Evolutionary conservation across 2,113 vertebrate species (phyloP).

Genomic region (Eubucco bourcierii): DNA sequence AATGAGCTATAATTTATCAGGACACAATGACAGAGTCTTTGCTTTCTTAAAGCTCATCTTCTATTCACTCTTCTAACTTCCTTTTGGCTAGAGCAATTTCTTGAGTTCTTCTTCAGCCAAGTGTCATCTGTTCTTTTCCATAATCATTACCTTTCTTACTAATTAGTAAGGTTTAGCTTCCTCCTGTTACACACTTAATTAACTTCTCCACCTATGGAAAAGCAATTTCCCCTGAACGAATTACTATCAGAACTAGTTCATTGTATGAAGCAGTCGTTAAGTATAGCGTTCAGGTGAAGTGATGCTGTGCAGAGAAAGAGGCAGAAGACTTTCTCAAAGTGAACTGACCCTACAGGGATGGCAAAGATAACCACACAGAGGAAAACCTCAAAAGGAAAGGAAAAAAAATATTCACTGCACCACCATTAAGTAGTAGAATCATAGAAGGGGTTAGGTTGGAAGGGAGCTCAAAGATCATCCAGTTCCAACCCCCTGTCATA

Average conservation of each 20-base stretch:
- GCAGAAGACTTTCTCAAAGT: background rate
- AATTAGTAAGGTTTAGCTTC: slow-evolving; percentile 64
- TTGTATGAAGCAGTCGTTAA: slow-evolving; percentile 44
- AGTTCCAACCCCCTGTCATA: no score
- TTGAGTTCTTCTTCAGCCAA: slow-evolving; percentile 57
- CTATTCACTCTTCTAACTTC: slow-evolving; percentile 60
- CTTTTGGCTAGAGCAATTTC: slow-evolving; percentile 63
- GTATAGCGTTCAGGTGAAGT: background rate
- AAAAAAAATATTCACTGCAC: background rate
- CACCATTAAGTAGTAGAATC: background rate
- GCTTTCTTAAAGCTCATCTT: slow-evolving; percentile 64
- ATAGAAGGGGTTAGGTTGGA: no score
- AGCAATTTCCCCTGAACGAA: slow-evolving; percentile 60
- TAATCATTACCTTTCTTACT: slow-evolving; percentile 56
- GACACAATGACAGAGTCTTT: slow-evolving; percentile 49
- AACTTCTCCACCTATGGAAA: slow-evolving; percentile 68
- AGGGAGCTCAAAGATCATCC: no score
- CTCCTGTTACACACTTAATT: slow-evolving; percentile 65
- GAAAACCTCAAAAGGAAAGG: background rate
- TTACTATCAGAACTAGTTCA: slow-evolving; percentile 38
- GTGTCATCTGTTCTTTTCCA: slow-evolving; percentile 60
- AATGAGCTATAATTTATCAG: slow-evolving; percentile 58
- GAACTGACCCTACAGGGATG: background rate
- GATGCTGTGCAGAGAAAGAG: background rate
- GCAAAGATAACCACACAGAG: background rate